Base-by-base conservation (phyloP, 2,888 invertebrate genomes). In the Drosophila engyochracea region DNA sequence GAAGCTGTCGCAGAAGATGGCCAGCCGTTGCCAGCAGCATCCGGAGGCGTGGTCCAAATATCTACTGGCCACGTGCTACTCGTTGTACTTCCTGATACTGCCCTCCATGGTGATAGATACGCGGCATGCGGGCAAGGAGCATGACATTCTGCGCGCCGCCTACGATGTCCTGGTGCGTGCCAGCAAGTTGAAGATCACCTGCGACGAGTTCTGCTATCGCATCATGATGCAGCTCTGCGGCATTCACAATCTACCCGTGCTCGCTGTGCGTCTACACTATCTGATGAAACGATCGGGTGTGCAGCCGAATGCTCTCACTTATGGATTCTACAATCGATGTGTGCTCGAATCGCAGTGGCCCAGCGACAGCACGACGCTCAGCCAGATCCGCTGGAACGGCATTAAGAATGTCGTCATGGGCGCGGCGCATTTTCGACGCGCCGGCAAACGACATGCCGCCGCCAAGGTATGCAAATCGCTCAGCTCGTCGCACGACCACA, bases 211-310 rank as follows among this genome's bases (percentile, higher is more conserved):
- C 60, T 99, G 99, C 94, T 99, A 99, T 93, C 95, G 99, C 72
- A 97, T 99, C 61, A 97, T 99, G 96, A 99, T 99, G 98, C 99
- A 99, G 93, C 94, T 99, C 31, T 99, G 99, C 94, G 99, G 99
- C 9, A 96, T 97, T 79, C 97, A 99, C 92, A 97, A 97, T 68
- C 95, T 98, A 91, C 99, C 99, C 0, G 96, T 98, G 67, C 94
- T 99, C 88, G 99, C 99, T 2, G 99, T 99, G 1, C 98, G 98
- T 90, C 94, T 98, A 57, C 94, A 98, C 84, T 97, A 97, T 91
- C 95, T 98, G 53, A 98, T 99, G 98, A 98, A 98, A 93, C 95
- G 97, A 28, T 97, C 97, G 47, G 98, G 98, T 0, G 95, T 99
- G 47, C 98, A 98, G 91, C 99, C 99, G 1, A 99, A 99, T 93